These are phyloP conservation scores for Baryphthengus martii DNA, from an alignment of 2,113 vertebrate species.

Conservation along the genomic window DNA sequence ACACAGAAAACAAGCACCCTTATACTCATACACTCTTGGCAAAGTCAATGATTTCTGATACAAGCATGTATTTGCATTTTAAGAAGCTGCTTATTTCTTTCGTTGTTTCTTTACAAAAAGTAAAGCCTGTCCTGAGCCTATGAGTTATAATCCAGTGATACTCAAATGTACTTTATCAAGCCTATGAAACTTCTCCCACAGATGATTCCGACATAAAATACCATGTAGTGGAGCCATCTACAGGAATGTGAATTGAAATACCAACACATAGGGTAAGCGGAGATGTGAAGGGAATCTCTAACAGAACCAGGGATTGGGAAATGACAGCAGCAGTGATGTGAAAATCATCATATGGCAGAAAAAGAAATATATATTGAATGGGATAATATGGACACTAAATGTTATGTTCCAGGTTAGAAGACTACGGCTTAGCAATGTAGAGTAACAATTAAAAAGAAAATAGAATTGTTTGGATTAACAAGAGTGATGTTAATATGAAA, in stretches of 20 bases:
- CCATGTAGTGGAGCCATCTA: conserved; percentile 14
- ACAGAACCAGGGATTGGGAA: not conserved
- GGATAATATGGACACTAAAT: not conserved
- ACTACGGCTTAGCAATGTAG: not conserved
- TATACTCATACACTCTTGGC: not conserved
- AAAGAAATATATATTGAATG: not conserved
- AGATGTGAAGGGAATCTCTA: not conserved
- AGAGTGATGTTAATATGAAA: not conserved
- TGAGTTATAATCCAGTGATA: not conserved
- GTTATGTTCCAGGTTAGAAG: not conserved
- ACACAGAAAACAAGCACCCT: not conserved
- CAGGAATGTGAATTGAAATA: conserved; percentile 12
- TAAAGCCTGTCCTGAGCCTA: not conserved
- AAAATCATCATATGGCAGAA: not conserved
- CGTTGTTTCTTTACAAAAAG: not conserved
- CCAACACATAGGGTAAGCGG: not conserved
- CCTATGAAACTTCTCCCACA: not conserved
- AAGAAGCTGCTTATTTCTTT: not conserved
- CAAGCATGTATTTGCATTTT: not conserved
- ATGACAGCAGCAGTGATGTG: not conserved
- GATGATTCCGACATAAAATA: not conserved
- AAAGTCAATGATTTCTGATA: not conserved
- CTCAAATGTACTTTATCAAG: not conserved
- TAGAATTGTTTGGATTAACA: not conserved
- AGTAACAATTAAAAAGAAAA: not conserved